Base-by-base conservation (phyloP, 2,113 vertebrate genomes). In the Pseudopodoces humilis region DNA sequence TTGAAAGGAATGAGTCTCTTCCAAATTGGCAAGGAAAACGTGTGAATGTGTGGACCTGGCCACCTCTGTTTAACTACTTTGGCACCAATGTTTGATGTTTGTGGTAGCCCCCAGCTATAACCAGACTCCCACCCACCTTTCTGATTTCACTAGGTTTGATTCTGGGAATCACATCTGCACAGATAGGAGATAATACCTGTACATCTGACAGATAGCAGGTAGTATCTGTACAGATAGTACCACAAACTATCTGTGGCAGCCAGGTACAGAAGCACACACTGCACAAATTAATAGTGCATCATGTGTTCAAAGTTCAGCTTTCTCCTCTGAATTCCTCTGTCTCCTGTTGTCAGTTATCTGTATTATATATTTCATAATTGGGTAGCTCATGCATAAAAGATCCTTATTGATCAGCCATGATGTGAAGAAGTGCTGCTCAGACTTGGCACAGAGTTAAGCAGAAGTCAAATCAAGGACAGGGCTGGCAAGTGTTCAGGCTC, bases 401-500 rank as follows among this genome's bases (percentile, higher is more conserved):
- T 76, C 77, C 46, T 84, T 72, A 92, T 68, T 94, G 94, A 93
- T 89, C 70, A 86, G 80, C 53, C 31, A 3, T 81, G 58, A 44
- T 68, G 65, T 82, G 91, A 67, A 83, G 84, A 76, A 74, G 35
- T 44, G 69, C 69, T 82, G 7, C 47, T 92, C 49, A 82, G 65
- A 71, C 72, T 81, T 63, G 75, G 83, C 82, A 47, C 30, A 12
- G 80, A 88, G 41, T 87, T 81, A 37, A 76, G 64, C 35, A 41
- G 43, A 53, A 94, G 91, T 95, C 89, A 96, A 69, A 55, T 69
- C 56, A 94, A 96, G 91, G 92, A 58, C 78, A 55, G 58, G n/a
- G 65, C 80, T 97, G 95, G 94, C 93, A 85, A 84, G 37, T 35
- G 15, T 76, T 97, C 83, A 89, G 77, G 28, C 81, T 92, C 60